Base-by-base conservation (phyloP, 2,888 invertebrate genomes). In the Andrena hattorfiana region DNA sequence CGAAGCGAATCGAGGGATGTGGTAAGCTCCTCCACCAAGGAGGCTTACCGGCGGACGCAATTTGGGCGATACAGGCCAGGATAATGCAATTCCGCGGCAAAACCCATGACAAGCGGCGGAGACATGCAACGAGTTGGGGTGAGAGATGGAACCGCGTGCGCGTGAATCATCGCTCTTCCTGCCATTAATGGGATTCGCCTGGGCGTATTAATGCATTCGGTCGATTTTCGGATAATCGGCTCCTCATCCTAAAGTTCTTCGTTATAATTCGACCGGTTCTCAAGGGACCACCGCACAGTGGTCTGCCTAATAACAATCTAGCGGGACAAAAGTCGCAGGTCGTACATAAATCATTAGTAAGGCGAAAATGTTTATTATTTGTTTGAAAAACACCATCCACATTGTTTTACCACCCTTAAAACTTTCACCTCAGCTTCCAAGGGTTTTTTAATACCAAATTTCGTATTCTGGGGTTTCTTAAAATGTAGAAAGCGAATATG, bases 141-240 rank as follows among this genome's bases (percentile, higher is more conserved):
- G 74, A 73, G 56, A 83, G 80, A 79, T 87, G 84, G 77, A 68
- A 78, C 72, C 48, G 56, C 70, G 69, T 68, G 16, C 54, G 69
- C 51, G 71, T 88, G 88, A 88, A 81, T 88, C 88, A 88, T 77
- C 88, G 67, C 70, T 74, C 84, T 84, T 88, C 85, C 85, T 82
- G 85, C 66, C 42, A 54, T 71, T 86, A 88, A 87, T 84, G 84
- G 79, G 82, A 86, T 83, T 81, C 72, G 56, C 48, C 42, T 63
- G 68, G 42, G 59, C 63, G 76, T 69, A 16, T 68, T 74, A 68
- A 78, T 81, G 70, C 74, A 42, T 74, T 49, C 23, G 32, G 59
- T 42, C 54, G 59, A 69, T 75, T 80, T 69, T 42, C 28, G 51
- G 23, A 48, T 84, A 80, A 84, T 76, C 77, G 77, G 73, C 48